Evolutionary conservation across 2,797 vertebrate genomes (phyloP).

Genomic region (Spea hammondii): DNA sequence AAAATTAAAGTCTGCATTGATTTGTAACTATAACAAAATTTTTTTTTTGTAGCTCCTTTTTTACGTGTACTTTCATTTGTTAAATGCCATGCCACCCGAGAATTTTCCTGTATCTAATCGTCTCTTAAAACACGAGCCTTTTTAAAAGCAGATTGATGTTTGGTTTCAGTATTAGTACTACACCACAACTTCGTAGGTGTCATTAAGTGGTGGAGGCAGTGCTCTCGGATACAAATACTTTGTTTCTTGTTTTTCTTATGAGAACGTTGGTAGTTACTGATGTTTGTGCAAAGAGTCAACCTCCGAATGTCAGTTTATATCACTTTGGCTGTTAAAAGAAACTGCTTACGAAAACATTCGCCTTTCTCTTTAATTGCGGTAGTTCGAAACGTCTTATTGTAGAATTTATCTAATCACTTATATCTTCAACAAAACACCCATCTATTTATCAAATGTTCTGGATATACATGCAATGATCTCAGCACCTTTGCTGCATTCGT

Average conservation of each 20-base stretch:
- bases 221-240: constrained; percentile 51
- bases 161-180: constrained; percentile 71
- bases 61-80: neutral
- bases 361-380: neutral
- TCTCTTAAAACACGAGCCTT: constrained; percentile 58
- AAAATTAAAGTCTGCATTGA: no score
- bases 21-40: no score
- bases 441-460: neutral
- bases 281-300: constrained; percentile 26
- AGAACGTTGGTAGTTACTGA: constrained; percentile 30
- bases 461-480: neutral
- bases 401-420: no score
- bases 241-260: constrained; percentile 35
- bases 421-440: neutral
- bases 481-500: no score
- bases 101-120: constrained; percentile 49
- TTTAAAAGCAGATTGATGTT: constrained; percentile 58
- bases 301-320: neutral
- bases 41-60: neutral
- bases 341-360: no score
- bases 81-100: neutral
- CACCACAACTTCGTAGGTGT: constrained; percentile 58
- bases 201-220: constrained; percentile 59
- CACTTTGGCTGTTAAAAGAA: constrained; percentile 18
- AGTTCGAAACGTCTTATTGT: constrained; percentile 16